Conservation (phyloP, 2,888 invertebrate genomes). For the Notodonta ziczac region DNA sequence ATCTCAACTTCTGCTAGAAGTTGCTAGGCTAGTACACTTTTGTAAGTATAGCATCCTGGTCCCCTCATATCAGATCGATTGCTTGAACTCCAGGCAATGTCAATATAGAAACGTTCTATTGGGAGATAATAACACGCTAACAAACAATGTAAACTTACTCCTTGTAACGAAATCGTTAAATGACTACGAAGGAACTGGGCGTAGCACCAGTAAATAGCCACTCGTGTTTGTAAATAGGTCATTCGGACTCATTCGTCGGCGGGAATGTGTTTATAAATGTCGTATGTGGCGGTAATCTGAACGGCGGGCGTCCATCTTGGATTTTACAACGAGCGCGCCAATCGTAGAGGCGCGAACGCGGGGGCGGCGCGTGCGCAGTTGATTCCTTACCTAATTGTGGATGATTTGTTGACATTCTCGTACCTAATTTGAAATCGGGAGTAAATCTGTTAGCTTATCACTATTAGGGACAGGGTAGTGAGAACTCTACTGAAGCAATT, state of each 20-base stretch:
- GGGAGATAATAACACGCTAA: too few relatives aligned
- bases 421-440: neutral
- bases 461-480: too few relatives aligned
- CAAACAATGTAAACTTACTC: too few relatives aligned
- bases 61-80: too few relatives aligned
- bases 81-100: too few relatives aligned
- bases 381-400: slow-evolving; percentile 21
- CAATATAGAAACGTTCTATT: too few relatives aligned
- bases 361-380: slow-evolving; percentile 62
- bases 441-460: neutral
- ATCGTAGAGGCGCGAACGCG: slow-evolving; percentile 47
- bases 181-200: slow-evolving; percentile 21
- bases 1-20: too few relatives aligned
- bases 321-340: slow-evolving; percentile 61
- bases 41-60: too few relatives aligned
- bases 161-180: too few relatives aligned
- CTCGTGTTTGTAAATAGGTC: slow-evolving; percentile 55
- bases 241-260: slow-evolving; percentile 35
- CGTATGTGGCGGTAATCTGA: slow-evolving; percentile 59
- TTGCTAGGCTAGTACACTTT: too few relatives aligned
- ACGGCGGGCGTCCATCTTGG: slow-evolving; percentile 72
- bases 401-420: slow-evolving; percentile 30
- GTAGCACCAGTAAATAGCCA: slow-evolving; percentile 18
- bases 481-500: too few relatives aligned
- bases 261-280: slow-evolving; percentile 39